Evolutionary conservation across 2,797 vertebrate genomes (phyloP).

Genomic region (Darevskia nairensis): DNA sequence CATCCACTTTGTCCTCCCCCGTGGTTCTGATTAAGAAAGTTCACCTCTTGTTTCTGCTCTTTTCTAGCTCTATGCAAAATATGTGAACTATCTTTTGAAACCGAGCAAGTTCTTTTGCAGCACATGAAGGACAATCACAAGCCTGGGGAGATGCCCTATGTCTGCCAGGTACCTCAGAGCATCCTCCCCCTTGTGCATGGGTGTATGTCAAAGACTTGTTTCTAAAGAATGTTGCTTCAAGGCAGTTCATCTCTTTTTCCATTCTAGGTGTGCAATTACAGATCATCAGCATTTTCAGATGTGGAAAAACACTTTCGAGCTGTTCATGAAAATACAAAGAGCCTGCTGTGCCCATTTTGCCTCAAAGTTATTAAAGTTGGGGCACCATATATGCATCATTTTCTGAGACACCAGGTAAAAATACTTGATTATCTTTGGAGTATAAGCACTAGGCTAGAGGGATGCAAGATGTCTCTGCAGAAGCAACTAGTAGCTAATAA

Average conservation of each 20-base stretch:
- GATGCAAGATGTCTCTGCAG: not conserved
- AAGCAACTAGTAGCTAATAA: not conserved
- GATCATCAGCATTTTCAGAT: slow-evolving; percentile 95
- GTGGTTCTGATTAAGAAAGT: not conserved
- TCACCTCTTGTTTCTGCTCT: slow-evolving; percentile 39
- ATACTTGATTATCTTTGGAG: slow-evolving; percentile 32
- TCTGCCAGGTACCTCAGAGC: slow-evolving; percentile 89
- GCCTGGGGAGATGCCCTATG: slow-evolving; percentile 98
- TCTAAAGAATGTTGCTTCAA: slow-evolving; percentile 10
- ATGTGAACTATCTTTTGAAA: slow-evolving; percentile 97
- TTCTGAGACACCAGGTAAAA: slow-evolving; percentile 96
- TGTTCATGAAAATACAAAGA: slow-evolving; percentile 95
- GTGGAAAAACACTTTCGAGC: slow-evolving; percentile 95
- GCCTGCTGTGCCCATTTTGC: slow-evolving; percentile 97
- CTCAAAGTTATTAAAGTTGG: slow-evolving; percentile 95
- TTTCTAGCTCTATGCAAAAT: slow-evolving; percentile 96
- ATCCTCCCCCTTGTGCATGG: slow-evolving; percentile 3
- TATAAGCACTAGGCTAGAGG: not conserved
- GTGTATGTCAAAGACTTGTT: not conserved
- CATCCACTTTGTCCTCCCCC: not conserved
- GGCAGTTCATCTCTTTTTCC: slow-evolving; percentile 15
- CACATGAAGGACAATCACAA: slow-evolving; percentile 99
- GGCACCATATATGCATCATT: slow-evolving; percentile 96
- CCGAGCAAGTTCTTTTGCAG: slow-evolving; percentile 96
- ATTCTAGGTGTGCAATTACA: slow-evolving; percentile 92